phyloP scores from a whole-genome alignment of 2,888 invertebrate species.

The Venusia cambrica region DNA sequence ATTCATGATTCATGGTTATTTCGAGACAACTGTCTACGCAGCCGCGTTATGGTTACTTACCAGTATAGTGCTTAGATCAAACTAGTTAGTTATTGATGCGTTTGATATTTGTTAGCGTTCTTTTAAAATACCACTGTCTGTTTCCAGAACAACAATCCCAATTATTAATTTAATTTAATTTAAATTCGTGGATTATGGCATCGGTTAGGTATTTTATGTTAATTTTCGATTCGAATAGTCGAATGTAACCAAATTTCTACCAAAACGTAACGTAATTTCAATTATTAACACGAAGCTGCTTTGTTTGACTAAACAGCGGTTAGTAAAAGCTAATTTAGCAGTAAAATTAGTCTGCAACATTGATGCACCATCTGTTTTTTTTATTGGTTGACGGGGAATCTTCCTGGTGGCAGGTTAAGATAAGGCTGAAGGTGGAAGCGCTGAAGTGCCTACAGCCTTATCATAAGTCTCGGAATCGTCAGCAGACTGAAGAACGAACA shows the following conservation, averaged over 20 bases:
- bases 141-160: too few species aligned
- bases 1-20: conserved; percentile 39
- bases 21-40: conserved; percentile 29
- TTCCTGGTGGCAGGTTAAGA: too few species aligned
- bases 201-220: conserved; percentile 5
- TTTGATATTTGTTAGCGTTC: conserved; percentile 12
- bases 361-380: too few species aligned
- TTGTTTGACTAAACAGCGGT: conserved; percentile 6
- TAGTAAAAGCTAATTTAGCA: conserved; percentile 13
- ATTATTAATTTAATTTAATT: too few species aligned
- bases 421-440: too few species aligned
- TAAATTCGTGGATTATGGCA: too few species aligned
- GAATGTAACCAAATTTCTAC: conserved; percentile 2
- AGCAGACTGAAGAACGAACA: too few species aligned
- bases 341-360: conserved; percentile 13
- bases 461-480: too few species aligned
- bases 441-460: too few species aligned
- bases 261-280: conserved; percentile 2
- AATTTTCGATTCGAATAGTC: conserved; percentile 2
- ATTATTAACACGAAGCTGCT: conserved; percentile 3
- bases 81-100: conserved; percentile 15
- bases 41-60: conserved; percentile 23
- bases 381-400: too few species aligned
- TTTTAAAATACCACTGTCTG: too few species aligned
- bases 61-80: conserved; percentile 11